Evolutionary conservation across 2,888 invertebrate species (phyloP).

Genomic region (Lepetodrilus schrolli): DNA sequence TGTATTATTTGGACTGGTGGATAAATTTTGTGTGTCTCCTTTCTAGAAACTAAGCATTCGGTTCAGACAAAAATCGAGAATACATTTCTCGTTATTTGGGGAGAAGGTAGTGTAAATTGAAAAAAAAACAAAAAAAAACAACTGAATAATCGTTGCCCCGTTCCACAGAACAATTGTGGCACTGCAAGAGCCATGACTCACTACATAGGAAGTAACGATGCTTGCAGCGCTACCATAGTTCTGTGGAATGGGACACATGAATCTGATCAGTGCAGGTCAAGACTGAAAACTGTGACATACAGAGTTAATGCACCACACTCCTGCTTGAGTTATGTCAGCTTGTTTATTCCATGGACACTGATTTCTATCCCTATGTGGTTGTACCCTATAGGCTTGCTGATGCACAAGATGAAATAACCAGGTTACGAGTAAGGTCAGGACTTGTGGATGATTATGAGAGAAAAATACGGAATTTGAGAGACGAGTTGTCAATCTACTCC

Average conservation of each 20-base stretch:
- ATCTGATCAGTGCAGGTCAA: no score
- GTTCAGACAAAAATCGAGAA: no score
- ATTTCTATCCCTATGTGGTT: conserved; percentile 9
- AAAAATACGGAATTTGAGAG: conserved; percentile 68
- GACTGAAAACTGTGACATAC: neutral
- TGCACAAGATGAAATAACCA: conserved; percentile 68
- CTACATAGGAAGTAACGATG: no score
- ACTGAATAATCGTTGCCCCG: no score
- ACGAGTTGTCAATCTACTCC: conserved; percentile 61
- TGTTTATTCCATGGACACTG: neutral
- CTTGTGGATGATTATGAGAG: conserved; percentile 71
- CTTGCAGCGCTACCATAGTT: no score
- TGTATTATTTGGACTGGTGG: conserved; percentile 1
- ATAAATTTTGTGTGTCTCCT: conserved; percentile 2
- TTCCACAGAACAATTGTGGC: no score
- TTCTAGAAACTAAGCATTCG: no score
- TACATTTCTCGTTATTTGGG: no score
- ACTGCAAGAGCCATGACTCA: no score
- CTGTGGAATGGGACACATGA: no score
- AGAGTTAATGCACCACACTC: neutral
- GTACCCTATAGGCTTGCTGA: conserved; percentile 58
- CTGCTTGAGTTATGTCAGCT: neutral
- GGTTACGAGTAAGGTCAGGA: conserved; percentile 61
- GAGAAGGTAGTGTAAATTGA: no score
- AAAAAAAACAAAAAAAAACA: no score